These are phyloP conservation scores for Plotosus lineatus DNA, from an alignment of 2,113 vertebrate species.

Conservation along the genomic window DNA sequence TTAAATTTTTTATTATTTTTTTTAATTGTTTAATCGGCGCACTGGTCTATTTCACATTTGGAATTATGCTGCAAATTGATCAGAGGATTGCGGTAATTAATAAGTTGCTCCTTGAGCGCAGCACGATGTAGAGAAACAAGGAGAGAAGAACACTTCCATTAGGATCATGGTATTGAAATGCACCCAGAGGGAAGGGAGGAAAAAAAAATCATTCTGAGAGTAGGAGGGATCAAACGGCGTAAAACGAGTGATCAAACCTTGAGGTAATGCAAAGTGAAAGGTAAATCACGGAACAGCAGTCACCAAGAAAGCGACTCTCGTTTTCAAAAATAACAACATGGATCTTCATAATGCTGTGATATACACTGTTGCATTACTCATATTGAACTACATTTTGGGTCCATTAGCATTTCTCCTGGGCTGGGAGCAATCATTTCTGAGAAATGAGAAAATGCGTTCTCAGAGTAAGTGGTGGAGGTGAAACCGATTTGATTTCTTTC, in stretches of 20 bases:
- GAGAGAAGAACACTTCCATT: slow-evolving; percentile 27
- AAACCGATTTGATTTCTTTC: neutral
- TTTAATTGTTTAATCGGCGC: slow-evolving; percentile 21
- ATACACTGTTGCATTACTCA: slow-evolving; percentile 8
- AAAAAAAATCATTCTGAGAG: neutral
- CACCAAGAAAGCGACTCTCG: slow-evolving; percentile 9
- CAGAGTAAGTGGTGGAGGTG: neutral
- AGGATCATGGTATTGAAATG: slow-evolving; percentile 34
- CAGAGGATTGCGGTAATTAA: slow-evolving; percentile 31
- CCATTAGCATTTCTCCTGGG: neutral
- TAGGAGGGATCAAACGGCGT: neutral
- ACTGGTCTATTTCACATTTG: neutral
- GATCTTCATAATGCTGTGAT: slow-evolving; percentile 21
- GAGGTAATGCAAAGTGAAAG: slow-evolving; percentile 42
- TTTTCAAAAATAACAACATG: slow-evolving; percentile 5
- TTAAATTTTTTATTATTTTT: neutral
- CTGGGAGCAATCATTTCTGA: slow-evolving; percentile 8
- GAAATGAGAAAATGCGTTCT: neutral
- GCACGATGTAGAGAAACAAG: neutral
- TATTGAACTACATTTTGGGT: slow-evolving; percentile 3
- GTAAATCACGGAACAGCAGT: slow-evolving; percentile 17
- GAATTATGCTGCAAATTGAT: slow-evolving; percentile 35
- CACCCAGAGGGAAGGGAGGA: neutral
- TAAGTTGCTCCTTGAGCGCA: slow-evolving; percentile 25
- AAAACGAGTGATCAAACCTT: slow-evolving; percentile 22